Evolutionary conservation across 2,797 vertebrate genomes (phyloP), one percentile per base, ranked within the genome.

Genomic region (Chromobotia macracanthus): DNA sequence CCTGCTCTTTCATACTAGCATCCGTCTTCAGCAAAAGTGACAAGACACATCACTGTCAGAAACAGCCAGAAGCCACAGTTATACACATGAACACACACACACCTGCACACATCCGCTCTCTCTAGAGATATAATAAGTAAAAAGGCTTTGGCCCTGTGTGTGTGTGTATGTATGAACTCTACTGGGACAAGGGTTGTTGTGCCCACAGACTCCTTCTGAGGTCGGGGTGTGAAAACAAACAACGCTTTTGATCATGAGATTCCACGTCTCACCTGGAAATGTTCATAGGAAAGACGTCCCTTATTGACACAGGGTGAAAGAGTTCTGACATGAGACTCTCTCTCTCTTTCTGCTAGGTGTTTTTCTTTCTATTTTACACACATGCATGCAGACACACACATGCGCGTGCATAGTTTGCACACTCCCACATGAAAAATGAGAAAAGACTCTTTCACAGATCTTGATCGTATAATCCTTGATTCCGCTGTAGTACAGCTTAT

Each of bases 111-210:
- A 82, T 81, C 60, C 38, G 55, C 72, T 86, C 94, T 94, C 95
- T 95, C 93, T 91, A 89, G 96, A 96, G 93, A 95, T 92, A 89
- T 94, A 95, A 97, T 95, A 94, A 93, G 92, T 71, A 86, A 89
- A 90, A 93, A 89, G 88, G 93, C 87, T 93, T 93, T 93, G 93
- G 93, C 93, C 92, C 90, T 77, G 64, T 77, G 80, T 93, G 80
- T 81, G 80, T 81, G 74, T 72, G 65, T 58, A 67, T 80, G 68
- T 41, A 4, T 80, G 19, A 80, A 63, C 94, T 95, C 95, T 94
- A 93, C 90, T 80, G 95, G 94, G 94, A 95, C 92, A 91, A 92
- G 94, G 77, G 72, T 73, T 80, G 48, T 60, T 72, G 61, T 79
- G 61, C 61, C 65, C 81, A 65, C 70, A 44, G 95, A 90, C 87